Base-by-base conservation (phyloP, 1,140 invertebrate genomes). In the Antheraea mylitta region DNA sequence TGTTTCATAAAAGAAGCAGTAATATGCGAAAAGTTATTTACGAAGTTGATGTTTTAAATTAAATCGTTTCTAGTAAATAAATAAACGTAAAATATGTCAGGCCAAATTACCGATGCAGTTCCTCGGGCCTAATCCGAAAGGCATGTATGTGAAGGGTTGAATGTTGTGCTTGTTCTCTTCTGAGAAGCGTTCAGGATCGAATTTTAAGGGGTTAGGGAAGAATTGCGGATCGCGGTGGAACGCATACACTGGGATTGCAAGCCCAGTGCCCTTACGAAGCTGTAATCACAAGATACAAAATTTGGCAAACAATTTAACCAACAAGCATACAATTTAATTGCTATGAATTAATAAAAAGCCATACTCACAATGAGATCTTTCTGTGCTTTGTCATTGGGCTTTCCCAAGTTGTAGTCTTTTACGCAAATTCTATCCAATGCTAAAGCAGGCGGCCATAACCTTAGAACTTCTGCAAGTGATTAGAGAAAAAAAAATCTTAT, bases 61-160 rank as follows among this genome's bases (percentile, higher is more conserved):
- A 30, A 30, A 30, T 30, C 1, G 22, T 30, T 30, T 4, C 22
- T 30, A 59, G n/a, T 18, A 59, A 22, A 59, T 59, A 18, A 30
- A 18, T 59, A 59, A 9, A 13, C 7, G 7, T 42, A 42, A 42
- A 36, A 10, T 62, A 30, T 36, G 18, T 16, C 9, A 13, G 2
- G 11, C 30, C 4, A 30, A 22, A 71, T 81, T 67, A 85, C 94
- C 95, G 61, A 95, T 93, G 77, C 95, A 95, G 75, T 94, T 94
- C 36, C 94, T 86, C 7, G 93, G 94, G 10, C 95, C 95, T n/a
- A 90, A 42, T 2, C 95, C 94, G 73, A 95, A 96, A 0, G 95
- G 94, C 72, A 93, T 80, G 69, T 93, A 95, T 2, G 91, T 81
- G 45, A 85, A 92, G 0, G 90, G 90, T 7, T 89, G 77, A 60